Evolutionary conservation across 2,888 invertebrate species (phyloP), one percentile per base, ranked within the genome.

Genomic region (Phyto melanocephala): DNA sequence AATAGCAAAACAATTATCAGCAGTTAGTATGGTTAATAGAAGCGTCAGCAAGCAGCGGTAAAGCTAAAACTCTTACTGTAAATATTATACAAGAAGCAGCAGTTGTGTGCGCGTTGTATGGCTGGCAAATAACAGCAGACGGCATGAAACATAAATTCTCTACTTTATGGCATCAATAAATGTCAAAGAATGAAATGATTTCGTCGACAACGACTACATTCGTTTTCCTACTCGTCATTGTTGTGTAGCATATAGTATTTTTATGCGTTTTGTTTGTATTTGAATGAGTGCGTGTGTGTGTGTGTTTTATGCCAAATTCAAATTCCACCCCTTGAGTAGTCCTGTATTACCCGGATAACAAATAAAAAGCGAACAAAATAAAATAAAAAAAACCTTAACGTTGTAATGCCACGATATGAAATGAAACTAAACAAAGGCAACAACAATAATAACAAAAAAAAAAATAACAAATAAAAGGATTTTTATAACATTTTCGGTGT

Each of bases 91-190:
- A 20, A 28, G 6, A 28, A 54, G 42, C 24, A 68, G 67, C 70
- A 71, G 80, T 76, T 76, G 67, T 56, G 42, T 45, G 33, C 22
- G 68, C 56, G 37, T 37, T 63, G 28, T 28, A 28, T 5, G 28
- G 3, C 28, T 63, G 50, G 63, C 50, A 76, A 28, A 71, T 65
- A 80, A 80, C 58, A 80, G 75, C 78, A 78, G 82, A 82, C 79
- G 79, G 54, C 75, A 71, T 79, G 75, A 79, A 63, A 80, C 90
- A 90, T 90, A 90, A 90, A 90, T 90, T 90, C 88, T 90, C 87
- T 88, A 89, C 87, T 90, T 90, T 90, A 90, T 90, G 89, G 89
- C 90, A 90, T 90, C 90, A 90, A 90, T 90, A 90, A 90, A 90
- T 90, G 90, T 90, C 90, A 88, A 87, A 87, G 87, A 87, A 87